Percentiles rank a stretch among this genome's conserved stretches.
Evolutionary conservation across 2,113 vertebrate species (phyloP).

Genomic region (Agelaius tricolor): DNA sequence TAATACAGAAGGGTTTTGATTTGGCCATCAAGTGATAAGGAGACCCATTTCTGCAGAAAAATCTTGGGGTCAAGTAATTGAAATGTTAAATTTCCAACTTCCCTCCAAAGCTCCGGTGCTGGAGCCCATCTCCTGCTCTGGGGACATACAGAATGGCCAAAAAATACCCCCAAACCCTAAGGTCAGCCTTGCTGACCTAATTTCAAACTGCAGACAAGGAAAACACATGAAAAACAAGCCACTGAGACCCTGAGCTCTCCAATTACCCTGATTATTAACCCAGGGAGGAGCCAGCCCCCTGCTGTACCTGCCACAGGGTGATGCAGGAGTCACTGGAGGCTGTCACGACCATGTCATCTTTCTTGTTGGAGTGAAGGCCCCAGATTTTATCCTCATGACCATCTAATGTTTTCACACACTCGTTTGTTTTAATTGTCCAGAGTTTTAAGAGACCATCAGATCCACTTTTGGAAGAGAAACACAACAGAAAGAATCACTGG

Average conservation of each 20-base stretch:
- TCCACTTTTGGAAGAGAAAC: slow-evolving; percentile 74
- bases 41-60: background rate
- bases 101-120: background rate
- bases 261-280: rapidly evolving
- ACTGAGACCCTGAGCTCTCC: background rate
- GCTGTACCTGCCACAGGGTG: slow-evolving; percentile 86
- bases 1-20: background rate
- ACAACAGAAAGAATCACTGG: background rate
- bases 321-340: slow-evolving; percentile 90
- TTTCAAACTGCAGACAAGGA: background rate
- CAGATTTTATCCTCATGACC: slow-evolving; percentile 94
- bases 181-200: rapidly evolving
- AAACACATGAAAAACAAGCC: rapidly evolving
- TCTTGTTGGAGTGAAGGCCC: slow-evolving; percentile 87
- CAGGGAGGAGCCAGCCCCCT: background rate
- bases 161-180: background rate
- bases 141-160: background rate
- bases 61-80: background rate
- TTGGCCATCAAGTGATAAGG: background rate
- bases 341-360: slow-evolving; percentile 83
- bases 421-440: slow-evolving; percentile 97
- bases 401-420: slow-evolving; percentile 92
- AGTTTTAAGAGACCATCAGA: slow-evolving; percentile 94
- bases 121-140: background rate
- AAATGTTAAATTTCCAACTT: background rate